phyloP scores from a whole-genome alignment of 2,888 invertebrate genomes.

The Ectobius pallidus region DNA sequence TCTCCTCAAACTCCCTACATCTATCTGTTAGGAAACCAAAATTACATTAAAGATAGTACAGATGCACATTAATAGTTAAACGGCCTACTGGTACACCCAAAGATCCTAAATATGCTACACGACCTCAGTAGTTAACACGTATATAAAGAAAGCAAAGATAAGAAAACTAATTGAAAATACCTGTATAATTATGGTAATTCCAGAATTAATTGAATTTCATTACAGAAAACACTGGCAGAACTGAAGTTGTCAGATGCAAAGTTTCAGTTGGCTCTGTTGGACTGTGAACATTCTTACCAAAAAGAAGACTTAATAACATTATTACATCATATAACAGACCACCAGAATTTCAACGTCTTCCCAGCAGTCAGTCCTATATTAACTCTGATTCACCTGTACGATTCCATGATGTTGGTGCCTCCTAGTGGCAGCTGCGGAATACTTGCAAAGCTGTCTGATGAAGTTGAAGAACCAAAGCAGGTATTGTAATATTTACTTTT shows the following conservation, averaged over 20 bases:
- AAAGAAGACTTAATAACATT: neutral
- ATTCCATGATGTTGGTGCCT: constrained; percentile 46
- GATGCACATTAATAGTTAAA: too few relatives aligned
- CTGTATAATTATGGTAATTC: too few relatives aligned
- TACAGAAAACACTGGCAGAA: neutral
- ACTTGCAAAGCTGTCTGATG: neutral
- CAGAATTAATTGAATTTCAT: neutral
- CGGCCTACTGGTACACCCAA: too few relatives aligned
- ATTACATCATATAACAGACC: neutral
- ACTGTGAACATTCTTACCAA: constrained; percentile 21
- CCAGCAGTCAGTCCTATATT: constrained; percentile 48
- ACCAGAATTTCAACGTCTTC: constrained; percentile 45
- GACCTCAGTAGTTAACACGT: too few relatives aligned
- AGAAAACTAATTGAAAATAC: too few relatives aligned
- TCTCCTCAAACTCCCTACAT: too few relatives aligned
- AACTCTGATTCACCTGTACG: constrained; percentile 47
- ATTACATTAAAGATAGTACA: too few relatives aligned
- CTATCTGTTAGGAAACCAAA: too few relatives aligned
- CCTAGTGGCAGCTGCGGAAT: constrained; percentile 48
- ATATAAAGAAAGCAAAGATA: too few relatives aligned
- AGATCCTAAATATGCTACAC: too few relatives aligned
- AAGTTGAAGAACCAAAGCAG: neutral
- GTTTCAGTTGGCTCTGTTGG: neutral
- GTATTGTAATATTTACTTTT: too few relatives aligned
- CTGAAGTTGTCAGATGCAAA: neutral